Evolutionary conservation across 2,888 invertebrate genomes (phyloP).

Genomic region (Adineta ricciae): DNA sequence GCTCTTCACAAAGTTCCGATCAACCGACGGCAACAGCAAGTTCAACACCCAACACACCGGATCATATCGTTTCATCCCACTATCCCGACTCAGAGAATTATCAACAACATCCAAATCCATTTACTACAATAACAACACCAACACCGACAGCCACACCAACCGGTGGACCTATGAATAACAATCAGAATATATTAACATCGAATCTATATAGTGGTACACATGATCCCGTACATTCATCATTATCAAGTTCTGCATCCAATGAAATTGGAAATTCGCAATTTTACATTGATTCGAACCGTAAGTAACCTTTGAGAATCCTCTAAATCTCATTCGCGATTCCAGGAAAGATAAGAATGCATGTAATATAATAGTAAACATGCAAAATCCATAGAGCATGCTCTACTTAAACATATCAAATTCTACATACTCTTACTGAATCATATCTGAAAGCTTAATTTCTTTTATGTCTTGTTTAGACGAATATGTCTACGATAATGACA

Average conservation of each 20-base stretch:
- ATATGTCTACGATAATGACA: not conserved
- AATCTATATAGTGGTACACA: not conserved
- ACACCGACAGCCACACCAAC: not conserved
- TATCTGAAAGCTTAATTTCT: not conserved
- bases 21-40: not conserved
- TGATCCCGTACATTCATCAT: not conserved
- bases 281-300: constrained; percentile 1
- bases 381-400: too few relatives aligned
- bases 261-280: constrained; percentile 15
- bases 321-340: too few relatives aligned
- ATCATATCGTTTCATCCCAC: not conserved
- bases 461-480: not conserved
- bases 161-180: not conserved
- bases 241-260: not conserved
- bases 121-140: not conserved
- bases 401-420: too few relatives aligned
- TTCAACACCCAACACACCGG: not conserved
- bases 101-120: not conserved
- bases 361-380: too few relatives aligned
- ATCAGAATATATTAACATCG: not conserved
- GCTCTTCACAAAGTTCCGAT: not conserved
- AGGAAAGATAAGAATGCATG: too few relatives aligned
- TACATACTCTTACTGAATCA: too few relatives aligned
- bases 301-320: too few relatives aligned
- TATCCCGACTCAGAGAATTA: not conserved